These are phyloP conservation scores for Salvelinus sp. DNA, from an alignment of 2,113 vertebrate genomes.

Conservation along the genomic window DNA sequence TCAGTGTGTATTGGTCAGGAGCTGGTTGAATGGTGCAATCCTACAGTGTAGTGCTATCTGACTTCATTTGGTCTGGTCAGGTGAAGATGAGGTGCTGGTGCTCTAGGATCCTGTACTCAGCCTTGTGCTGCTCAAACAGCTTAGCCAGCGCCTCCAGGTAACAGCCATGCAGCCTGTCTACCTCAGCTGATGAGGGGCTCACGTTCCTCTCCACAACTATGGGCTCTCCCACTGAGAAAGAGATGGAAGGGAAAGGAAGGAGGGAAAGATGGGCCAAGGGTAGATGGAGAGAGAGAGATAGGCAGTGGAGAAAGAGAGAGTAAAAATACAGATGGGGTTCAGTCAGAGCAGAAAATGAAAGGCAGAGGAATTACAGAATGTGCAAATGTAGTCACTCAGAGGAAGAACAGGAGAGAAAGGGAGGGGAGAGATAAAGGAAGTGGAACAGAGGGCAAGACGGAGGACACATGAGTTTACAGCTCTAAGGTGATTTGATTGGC, in stretches of 20 bases:
- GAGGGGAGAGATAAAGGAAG: not conserved
- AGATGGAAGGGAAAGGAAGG: not conserved
- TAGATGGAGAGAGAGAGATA: not conserved
- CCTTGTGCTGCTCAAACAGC: constrained; percentile 43
- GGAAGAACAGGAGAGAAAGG: not conserved
- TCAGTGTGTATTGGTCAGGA: not conserved
- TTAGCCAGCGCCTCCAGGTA: constrained; percentile 28
- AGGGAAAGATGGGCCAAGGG: not conserved
- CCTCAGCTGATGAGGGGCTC: constrained; percentile 24
- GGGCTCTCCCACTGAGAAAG: constrained; percentile 32
- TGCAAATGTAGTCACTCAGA: no score
- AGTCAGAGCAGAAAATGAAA: not conserved
- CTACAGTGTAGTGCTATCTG: not conserved
- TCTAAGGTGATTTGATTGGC: not conserved
- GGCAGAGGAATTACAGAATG: no score
- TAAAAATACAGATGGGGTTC: no score
- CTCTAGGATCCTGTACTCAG: constrained; percentile 36
- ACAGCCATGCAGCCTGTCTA: constrained; percentile 27
- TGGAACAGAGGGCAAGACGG: not conserved
- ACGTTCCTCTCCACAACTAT: constrained; percentile 33
- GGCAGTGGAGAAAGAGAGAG: not conserved
- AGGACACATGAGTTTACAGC: not conserved
- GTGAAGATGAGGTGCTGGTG: constrained; percentile 26
- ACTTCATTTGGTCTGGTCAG: not conserved
- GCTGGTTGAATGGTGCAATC: not conserved